Base-by-base conservation (phyloP, 2,888 invertebrate species). In the Diadegma fenestrale region DNA sequence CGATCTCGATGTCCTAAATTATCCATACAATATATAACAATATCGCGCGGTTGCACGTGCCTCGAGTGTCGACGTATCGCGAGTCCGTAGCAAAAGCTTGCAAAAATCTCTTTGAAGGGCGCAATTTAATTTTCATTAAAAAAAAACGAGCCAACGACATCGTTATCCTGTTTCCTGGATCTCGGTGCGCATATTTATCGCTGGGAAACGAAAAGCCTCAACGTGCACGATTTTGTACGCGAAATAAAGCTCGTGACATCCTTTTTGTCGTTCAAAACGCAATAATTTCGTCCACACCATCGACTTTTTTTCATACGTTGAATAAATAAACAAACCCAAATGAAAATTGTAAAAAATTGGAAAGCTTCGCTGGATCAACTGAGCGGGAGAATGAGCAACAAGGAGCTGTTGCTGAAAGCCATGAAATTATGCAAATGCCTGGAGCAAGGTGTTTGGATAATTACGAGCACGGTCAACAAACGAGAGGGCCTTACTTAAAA, bases 391-490 rank as follows among this genome's bases (percentile, higher is more conserved):
- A 66, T 37, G 19, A 76, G 68, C 45, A 75, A 68, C 80, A 76
- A 83, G 78, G 43, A 85, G 85, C 80, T 89, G 88, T 86, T 86
- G 87, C 78, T 82, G 85, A 85, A 88, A 87, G 86, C 88, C 89
- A 89, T 90, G 90, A 92, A 92, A 92, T 93, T 91, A 92, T 92
- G 93, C 89, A 91, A 91, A 92, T 91, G 87, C 86, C 77, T 71
- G 73, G 82, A 87, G 90, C 90, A 91, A 91, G 92, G 92, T 92
- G 92, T 92, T 91, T 90, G 91, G 90, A 92, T 92, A 92, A 92
- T 92, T 91, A 90, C 89, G 80, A 58, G 86, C 87, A 88, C 87
- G 88, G 88, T 90, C 89, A 89, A 88, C 88, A 87, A 63, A 66
- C 75, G 76, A 82, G 87, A 63, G 80, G 89, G 89, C 90, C 90